A percentile compares a stretch with the other conserved stretches of the same genome.
These are phyloP conservation scores for Tetrao urogallus DNA, from an alignment of 2,113 vertebrate genomes.

Conservation along the genomic window DNA sequence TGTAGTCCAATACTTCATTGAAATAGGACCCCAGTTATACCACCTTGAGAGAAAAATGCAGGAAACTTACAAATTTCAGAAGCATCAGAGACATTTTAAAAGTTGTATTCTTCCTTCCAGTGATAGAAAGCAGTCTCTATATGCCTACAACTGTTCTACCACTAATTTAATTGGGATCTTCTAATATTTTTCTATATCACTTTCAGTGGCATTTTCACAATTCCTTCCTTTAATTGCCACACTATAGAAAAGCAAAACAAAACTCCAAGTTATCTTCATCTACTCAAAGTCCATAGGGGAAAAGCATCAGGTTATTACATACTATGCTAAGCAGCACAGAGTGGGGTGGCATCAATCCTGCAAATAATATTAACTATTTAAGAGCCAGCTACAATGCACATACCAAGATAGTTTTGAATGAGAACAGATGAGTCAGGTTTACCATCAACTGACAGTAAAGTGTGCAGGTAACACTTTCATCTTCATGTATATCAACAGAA, in stretches of 20 bases:
- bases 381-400: neutral
- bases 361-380: neutral
- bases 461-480: neutral
- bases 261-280: neutral
- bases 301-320: neutral
- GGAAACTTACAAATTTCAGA: neutral
- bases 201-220: neutral
- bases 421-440: neutral
- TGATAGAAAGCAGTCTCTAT: neutral
- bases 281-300: neutral
- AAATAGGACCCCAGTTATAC: neutral
- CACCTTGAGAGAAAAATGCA: neutral
- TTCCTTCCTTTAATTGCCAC: neutral
- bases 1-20: neutral
- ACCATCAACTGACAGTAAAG: neutral
- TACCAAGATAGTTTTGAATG: neutral
- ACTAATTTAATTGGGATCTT: neutral
- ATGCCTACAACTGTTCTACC: neutral
- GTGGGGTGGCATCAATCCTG: neutral
- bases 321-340: neutral
- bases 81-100: neutral
- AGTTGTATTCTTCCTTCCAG: neutral
- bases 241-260: neutral
- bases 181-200: neutral
- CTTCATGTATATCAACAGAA: neutral